Percentiles rank a stretch among this genome's conserved stretches.
Conservation (phyloP, 2,113 vertebrate species). For the Pristiophorus japonicus region DNA sequence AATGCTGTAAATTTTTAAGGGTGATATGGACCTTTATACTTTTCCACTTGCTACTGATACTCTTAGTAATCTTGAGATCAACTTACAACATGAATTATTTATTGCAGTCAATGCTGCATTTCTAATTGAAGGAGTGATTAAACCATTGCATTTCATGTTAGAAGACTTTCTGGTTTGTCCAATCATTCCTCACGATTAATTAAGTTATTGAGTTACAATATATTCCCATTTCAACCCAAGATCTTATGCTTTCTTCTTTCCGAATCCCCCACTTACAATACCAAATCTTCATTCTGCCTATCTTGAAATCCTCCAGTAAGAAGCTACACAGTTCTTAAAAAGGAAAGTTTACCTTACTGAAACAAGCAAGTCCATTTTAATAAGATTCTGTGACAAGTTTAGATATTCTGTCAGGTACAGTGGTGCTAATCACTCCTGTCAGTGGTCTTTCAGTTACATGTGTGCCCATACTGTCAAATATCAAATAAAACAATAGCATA, state of each 20-base stretch:
- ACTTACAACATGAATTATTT: conserved; percentile 13
- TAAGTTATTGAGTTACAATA: neutral
- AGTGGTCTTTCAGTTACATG: neutral
- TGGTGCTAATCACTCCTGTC: neutral
- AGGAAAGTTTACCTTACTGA: neutral
- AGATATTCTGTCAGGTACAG: neutral
- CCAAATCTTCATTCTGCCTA: neutral
- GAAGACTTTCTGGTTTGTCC: neutral
- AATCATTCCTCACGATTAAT: neutral
- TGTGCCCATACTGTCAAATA: neutral
- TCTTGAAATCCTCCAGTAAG: neutral
- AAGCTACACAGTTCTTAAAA: neutral
- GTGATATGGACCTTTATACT: neutral
- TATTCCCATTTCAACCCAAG: neutral
- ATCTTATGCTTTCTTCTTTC: neutral
- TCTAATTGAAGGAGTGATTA: conserved; percentile 20
- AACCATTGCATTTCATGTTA: neutral
- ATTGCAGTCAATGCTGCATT: neutral
- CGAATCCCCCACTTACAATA: neutral
- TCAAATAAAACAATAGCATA: no score
- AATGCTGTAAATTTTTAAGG: conserved; percentile 14
- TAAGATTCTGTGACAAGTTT: neutral
- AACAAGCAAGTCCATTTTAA: neutral
- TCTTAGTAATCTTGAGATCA: neutral
- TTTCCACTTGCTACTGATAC: conserved; percentile 1